Evolutionary conservation across 2,888 invertebrate genomes (phyloP).

Genomic region (Lepidonotus clava): DNA sequence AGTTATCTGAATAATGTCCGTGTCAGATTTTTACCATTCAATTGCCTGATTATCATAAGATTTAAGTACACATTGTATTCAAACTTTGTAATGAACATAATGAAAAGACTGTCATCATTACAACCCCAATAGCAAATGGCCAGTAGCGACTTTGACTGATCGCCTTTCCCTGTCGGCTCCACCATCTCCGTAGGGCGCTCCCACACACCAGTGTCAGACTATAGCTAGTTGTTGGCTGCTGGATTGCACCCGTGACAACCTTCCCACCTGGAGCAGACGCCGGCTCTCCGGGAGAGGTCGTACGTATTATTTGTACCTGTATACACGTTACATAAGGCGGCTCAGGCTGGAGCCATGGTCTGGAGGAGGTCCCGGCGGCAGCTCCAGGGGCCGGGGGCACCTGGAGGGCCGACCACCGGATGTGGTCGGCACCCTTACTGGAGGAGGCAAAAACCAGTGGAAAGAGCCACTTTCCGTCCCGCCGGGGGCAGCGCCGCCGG

Average conservation of each 20-base stretch:
- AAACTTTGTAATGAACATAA: too few relatives aligned
- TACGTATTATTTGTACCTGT: neutral
- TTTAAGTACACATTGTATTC: too few relatives aligned
- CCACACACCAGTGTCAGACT: neutral
- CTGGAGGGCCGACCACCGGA: neutral
- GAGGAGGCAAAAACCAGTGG: neutral
- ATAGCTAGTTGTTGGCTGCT: neutral
- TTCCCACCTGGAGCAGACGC: conserved; percentile 12
- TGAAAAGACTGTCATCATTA: too few relatives aligned
- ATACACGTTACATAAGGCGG: conserved; percentile 6
- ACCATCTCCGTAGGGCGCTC: too few relatives aligned
- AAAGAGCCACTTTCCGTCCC: conserved; percentile 7
- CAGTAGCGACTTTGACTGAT: too few relatives aligned
- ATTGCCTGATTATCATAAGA: too few relatives aligned
- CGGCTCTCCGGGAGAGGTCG: neutral
- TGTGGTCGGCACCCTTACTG: neutral
- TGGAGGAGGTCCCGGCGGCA: neutral
- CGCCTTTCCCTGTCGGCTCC: too few relatives aligned
- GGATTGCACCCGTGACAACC: conserved; percentile 29
- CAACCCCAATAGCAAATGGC: too few relatives aligned
- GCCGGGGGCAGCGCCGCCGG: neutral
- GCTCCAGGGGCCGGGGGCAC: neutral
- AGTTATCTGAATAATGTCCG: too few relatives aligned
- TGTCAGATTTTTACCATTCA: too few relatives aligned
- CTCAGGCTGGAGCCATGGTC: neutral